Conservation (phyloP, 2,888 invertebrate genomes). For the Plebejus argus region DNA sequence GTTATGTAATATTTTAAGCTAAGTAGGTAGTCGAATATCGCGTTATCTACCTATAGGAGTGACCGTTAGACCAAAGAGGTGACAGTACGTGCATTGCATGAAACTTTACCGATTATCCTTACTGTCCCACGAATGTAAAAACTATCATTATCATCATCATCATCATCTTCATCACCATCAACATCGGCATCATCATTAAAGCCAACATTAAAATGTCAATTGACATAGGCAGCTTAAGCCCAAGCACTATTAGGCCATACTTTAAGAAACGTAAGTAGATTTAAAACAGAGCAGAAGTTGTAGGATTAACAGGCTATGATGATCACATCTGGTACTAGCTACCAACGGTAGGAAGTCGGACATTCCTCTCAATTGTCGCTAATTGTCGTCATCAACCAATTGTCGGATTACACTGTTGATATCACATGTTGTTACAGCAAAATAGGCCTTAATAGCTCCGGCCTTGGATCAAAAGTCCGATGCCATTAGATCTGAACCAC, state of each 20-base stretch:
- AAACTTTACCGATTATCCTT: background rate
- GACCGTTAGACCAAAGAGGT: background rate
- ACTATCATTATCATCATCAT: background rate
- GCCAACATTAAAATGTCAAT: too few species aligned
- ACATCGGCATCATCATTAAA: too few species aligned
- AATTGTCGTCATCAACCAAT: slow-evolving; percentile 78
- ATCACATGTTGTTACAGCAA: slow-evolving; percentile 61
- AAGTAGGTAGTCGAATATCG: background rate
- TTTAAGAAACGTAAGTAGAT: background rate
- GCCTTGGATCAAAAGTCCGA: background rate
- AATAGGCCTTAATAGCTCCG: slow-evolving; percentile 45
- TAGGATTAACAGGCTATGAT: background rate
- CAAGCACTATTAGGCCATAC: too few species aligned
- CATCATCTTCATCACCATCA: background rate
- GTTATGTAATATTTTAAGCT: background rate
- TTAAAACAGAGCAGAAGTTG: background rate
- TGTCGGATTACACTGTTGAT: slow-evolving; percentile 72
- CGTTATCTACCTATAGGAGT: too few species aligned
- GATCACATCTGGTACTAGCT: background rate
- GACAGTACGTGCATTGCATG: background rate
- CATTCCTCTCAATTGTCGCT: slow-evolving; percentile 77
- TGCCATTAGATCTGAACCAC: background rate
- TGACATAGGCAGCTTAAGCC: too few species aligned
- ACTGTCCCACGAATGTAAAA: background rate
- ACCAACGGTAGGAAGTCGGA: slow-evolving; percentile 59